A percentile compares a stretch with the other conserved stretches of the same genome.
phyloP scores from a whole-genome alignment of 2,888 invertebrate species.

The Sipha maydis region DNA sequence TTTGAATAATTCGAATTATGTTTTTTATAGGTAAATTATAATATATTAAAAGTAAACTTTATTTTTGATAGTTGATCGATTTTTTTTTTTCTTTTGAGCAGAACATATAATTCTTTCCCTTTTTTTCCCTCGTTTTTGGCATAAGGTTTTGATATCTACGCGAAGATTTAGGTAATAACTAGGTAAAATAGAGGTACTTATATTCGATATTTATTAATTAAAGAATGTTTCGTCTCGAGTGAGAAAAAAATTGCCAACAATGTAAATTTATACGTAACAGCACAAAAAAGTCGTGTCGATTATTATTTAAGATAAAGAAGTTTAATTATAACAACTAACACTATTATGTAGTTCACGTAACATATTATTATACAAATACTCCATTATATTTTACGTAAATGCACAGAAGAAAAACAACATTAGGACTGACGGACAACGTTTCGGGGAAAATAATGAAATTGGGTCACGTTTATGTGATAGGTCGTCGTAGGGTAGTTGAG shows the following conservation, averaged over 20 bases:
- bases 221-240: neutral
- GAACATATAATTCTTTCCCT: no score
- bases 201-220: no score
- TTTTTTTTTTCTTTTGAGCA: no score
- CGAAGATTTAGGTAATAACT: neutral
- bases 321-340: neutral
- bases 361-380: neutral
- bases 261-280: neutral
- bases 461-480: neutral
- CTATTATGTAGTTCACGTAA: neutral
- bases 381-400: neutral
- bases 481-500: neutral
- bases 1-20: no score
- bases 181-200: neutral
- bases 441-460: neutral
- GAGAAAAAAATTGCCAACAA: neutral
- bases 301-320: neutral
- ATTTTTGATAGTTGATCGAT: no score
- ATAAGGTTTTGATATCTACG: no score
- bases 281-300: slow-evolving; percentile 2
- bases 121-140: no score
- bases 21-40: no score
- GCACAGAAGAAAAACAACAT: neutral
- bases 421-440: neutral
- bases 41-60: no score